Conservation (phyloP, 2,888 invertebrate genomes). For the Tromatobia lineatoria region DNA sequence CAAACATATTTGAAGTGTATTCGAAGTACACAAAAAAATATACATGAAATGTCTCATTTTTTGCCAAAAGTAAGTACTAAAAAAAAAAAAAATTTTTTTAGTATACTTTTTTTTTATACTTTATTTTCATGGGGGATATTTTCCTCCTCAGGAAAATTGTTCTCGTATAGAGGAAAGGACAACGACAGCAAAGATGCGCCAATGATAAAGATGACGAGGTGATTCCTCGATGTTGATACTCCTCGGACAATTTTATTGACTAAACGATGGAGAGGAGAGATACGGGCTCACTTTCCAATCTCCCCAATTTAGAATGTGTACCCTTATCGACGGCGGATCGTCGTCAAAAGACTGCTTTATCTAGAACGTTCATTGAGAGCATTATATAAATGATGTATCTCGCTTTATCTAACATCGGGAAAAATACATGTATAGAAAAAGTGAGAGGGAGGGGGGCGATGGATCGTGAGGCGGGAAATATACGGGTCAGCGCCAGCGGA, state of each 20-base stretch:
- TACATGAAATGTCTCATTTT: too few relatives aligned
- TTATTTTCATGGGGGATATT: too few relatives aligned
- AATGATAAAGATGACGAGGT: slow-evolving; percentile 52
- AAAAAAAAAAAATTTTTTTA: too few relatives aligned
- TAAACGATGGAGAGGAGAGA: slow-evolving; percentile 45
- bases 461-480: slow-evolving; percentile 68
- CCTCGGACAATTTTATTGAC: slow-evolving; percentile 32
- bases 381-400: slow-evolving; percentile 8
- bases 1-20: too few relatives aligned
- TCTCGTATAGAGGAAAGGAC: slow-evolving; percentile 24
- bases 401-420: slow-evolving; percentile 44
- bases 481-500: slow-evolving; percentile 81
- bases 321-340: slow-evolving; percentile 37
- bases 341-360: slow-evolving; percentile 24
- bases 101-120: too few relatives aligned
- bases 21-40: too few relatives aligned
- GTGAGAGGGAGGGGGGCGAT: slow-evolving; percentile 28
- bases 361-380: neutral
- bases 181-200: slow-evolving; percentile 15
- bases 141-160: slow-evolving; percentile 35
- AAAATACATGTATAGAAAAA: slow-evolving; percentile 22
- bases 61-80: too few relatives aligned
- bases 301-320: slow-evolving; percentile 32
- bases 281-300: slow-evolving; percentile 34
- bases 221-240: slow-evolving; percentile 13